Percentiles rank a stretch among this genome's conserved stretches.
Evolutionary conservation across 2,113 vertebrate genomes (phyloP).

Genomic region (Cyanoderma ruficeps): DNA sequence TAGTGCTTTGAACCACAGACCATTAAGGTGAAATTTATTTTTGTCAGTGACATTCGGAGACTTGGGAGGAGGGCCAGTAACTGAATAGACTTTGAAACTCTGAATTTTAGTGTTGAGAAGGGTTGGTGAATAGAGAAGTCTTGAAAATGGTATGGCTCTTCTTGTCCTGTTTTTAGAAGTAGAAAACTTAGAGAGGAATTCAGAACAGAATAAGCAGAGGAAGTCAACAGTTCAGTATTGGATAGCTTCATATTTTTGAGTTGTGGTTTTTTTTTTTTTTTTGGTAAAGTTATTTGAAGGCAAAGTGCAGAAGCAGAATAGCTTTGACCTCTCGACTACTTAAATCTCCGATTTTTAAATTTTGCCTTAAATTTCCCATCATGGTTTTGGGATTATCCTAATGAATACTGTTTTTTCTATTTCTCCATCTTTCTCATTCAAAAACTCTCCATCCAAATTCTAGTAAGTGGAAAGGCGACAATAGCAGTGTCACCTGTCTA

Average conservation of each 20-base stretch:
- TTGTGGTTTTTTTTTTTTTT: neutral
- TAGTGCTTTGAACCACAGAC: neutral
- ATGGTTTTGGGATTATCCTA: neutral
- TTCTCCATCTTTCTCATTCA: neutral
- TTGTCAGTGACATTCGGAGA: neutral
- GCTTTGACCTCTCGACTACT: neutral
- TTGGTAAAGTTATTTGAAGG: neutral
- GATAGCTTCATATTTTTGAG: neutral
- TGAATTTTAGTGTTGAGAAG: neutral
- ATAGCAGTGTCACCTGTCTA: constrained; percentile 86
- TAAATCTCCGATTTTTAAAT: neutral
- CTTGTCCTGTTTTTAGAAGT: neutral
- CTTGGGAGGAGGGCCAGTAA: neutral
- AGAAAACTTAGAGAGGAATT: neutral
- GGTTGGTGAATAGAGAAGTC: neutral
- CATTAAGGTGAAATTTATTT: neutral
- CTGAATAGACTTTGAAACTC: neutral
- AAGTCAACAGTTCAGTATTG: neutral
- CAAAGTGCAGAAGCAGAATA: neutral
- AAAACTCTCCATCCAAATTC: constrained; percentile 2
- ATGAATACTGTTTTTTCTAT: neutral
- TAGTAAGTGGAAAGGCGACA: constrained; percentile 98
- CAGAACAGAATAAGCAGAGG: neutral
- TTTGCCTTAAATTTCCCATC: neutral
- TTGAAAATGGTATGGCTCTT: neutral